Base-by-base conservation (phyloP, 2,888 invertebrate genomes). In the Drosophila pseudotakahashii region DNA sequence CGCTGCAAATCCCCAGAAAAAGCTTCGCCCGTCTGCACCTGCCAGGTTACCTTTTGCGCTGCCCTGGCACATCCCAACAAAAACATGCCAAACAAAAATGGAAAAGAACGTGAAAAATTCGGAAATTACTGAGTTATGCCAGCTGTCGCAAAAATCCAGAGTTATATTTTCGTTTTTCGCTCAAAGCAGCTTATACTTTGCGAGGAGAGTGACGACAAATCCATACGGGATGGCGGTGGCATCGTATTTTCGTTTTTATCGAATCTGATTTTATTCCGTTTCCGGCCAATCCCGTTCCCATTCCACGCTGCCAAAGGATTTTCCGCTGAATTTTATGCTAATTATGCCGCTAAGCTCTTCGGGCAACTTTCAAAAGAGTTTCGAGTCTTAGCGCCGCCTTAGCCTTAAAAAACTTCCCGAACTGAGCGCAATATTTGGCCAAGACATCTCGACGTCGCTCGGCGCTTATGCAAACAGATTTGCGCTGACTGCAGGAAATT, bases 91-190 rank as follows among this genome's bases (percentile, higher is more conserved):
- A 57, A 63, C 62, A 70, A 59, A 63, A 59, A 68, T 50, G 48
- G 53, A 41, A 42, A 54, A 51, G 42, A 41, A 61, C 57, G 59
- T 64, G 81, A 54, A 78, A 75, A 76, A 77, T 75, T 84, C 87
- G 68, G 73, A 82, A 82, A 88, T 81, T 81, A 81, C 81, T 81
- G 79, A 88, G 88, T 88, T 88, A 82, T 82, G 81, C 85, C 81
- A 82, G 88, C 79, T 82, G 88, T 62, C 67, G 62, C 62, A 67
- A 74, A 77, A 59, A 74, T 71, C 44, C 73, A 61, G 44, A 71
- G 69, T 54, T 60, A 50, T 50, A 58, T 59, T 64, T 57, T 61
- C 30, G 16, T 30, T 19, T 14, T 19, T 50, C 13, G n/a, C 26
- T 34, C 23, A 68, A 69, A 69, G 61, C 52, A 71, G 72, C 61